Conservation (phyloP, 2,113 vertebrate species). For the Hydrochoerus hydrochaeris region DNA sequence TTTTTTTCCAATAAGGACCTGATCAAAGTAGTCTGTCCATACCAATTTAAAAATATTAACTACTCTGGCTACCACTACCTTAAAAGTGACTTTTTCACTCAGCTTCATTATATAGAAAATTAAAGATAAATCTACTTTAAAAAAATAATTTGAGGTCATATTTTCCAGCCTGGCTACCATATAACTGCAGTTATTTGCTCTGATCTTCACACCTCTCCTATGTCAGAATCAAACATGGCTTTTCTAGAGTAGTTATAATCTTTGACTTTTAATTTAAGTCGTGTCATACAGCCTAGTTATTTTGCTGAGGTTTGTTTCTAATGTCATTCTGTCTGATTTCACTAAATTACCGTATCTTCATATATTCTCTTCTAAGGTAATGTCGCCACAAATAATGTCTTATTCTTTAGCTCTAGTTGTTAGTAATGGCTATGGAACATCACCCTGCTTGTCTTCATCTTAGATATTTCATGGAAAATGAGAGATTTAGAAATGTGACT, state of each 20-base stretch:
- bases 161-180: not conserved
- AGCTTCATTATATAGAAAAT: no score
- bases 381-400: slow-evolving; percentile 41
- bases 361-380: slow-evolving; percentile 4
- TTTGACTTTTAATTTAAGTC: slow-evolving; percentile 50
- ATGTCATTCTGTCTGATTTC: slow-evolving; percentile 7
- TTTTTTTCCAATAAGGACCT: not conserved
- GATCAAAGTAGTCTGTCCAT: not conserved
- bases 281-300: slow-evolving; percentile 27
- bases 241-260: not conserved
- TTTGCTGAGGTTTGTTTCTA: slow-evolving; percentile 47
- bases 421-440: not conserved
- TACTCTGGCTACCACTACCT: no score
- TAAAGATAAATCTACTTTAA: no score
- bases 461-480: not conserved
- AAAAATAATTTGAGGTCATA: not conserved
- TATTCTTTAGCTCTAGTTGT: slow-evolving; percentile 36
- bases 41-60: no score
- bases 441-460: not conserved
- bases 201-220: not conserved
- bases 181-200: not conserved
- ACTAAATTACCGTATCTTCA: not conserved
- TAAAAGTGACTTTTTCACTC: no score
- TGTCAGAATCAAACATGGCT: slow-evolving; percentile 7
- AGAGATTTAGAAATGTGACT: slow-evolving; percentile 32